Percentiles rank a stretch among this genome's conserved stretches.
These are phyloP conservation scores for Corydoras maculifer DNA, from an alignment of 2,113 vertebrate species.

Conservation along the genomic window DNA sequence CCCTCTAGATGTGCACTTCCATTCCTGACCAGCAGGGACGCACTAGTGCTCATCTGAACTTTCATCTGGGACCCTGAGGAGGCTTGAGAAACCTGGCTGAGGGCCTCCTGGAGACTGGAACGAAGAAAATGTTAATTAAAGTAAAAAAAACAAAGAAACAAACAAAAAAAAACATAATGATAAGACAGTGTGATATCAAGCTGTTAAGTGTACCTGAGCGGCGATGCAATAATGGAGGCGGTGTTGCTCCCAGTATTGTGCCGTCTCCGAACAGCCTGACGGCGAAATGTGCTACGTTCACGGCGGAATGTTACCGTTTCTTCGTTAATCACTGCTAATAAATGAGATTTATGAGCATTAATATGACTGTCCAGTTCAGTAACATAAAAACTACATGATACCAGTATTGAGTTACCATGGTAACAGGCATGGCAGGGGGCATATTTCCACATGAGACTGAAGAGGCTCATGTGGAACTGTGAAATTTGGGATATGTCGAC, in stretches of 20 bases:
- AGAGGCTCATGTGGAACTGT: too few species aligned
- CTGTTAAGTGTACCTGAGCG: constrained; percentile 80
- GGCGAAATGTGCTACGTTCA: constrained; percentile 97
- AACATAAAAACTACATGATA: too few species aligned
- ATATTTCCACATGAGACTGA: too few species aligned
- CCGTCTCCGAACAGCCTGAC: constrained; percentile 94
- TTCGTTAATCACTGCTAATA: constrained; percentile 85
- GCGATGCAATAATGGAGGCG: constrained; percentile 95
- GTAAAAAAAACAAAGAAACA: constrained; percentile 8
- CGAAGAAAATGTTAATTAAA: constrained; percentile 27
- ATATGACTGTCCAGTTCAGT: not conserved
- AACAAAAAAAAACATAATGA: constrained; percentile 39
- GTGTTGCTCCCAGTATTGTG: constrained; percentile 99
- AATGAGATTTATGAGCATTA: constrained; percentile 60
- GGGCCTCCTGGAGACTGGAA: constrained; percentile 95
- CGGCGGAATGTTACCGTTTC: constrained; percentile 91
- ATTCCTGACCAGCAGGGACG: constrained; percentile 99
- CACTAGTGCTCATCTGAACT: constrained; percentile 81
- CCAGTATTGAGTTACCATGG: too few species aligned
- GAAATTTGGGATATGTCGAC: too few species aligned
- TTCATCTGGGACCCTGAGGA: constrained; percentile 89
- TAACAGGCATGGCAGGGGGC: too few species aligned
- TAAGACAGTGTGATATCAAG: not conserved
- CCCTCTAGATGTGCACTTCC: constrained; percentile 95
- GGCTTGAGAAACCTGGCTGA: constrained; percentile 88